phyloP scores from a whole-genome alignment of 2,113 vertebrate species.

The Geococcyx californianus region DNA sequence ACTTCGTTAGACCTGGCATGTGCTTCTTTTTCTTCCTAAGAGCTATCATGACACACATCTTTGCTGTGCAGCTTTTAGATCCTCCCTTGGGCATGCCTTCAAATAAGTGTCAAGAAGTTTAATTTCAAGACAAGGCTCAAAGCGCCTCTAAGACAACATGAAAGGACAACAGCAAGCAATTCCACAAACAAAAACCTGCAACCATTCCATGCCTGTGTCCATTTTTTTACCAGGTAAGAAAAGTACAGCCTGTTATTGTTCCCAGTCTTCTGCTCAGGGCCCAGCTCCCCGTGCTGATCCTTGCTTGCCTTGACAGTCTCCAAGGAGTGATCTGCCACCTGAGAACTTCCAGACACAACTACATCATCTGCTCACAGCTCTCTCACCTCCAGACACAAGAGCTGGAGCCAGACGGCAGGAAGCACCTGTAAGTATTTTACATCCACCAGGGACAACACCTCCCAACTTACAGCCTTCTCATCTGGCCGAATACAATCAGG shows the following conservation, averaged over 20 bases:
- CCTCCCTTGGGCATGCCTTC: background rate
- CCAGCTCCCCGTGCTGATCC: background rate
- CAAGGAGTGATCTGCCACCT: constrained; percentile 10
- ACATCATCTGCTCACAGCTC: constrained; percentile 15
- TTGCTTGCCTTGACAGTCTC: background rate
- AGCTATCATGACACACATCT: background rate
- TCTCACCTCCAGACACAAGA: background rate
- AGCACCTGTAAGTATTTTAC: constrained; percentile 47
- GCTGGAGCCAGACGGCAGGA: background rate
- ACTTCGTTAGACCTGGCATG: background rate
- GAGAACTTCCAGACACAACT: constrained; percentile 52
- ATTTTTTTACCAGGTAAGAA: background rate
- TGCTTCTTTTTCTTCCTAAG: background rate
- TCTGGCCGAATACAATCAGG: background rate
- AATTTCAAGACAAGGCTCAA: background rate
- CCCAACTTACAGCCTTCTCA: constrained; percentile 17
- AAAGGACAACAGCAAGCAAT: background rate
- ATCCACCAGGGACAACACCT: constrained; percentile 33
- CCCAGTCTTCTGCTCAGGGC: background rate
- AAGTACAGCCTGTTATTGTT: background rate
- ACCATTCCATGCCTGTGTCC: background rate
- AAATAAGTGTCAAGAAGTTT: background rate
- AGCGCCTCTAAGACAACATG: background rate
- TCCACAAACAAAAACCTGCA: background rate
- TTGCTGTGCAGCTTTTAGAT: background rate